These are phyloP conservation scores for Leucophenga maculata DNA, from an alignment of 2,888 invertebrate species.

Conservation along the genomic window DNA sequence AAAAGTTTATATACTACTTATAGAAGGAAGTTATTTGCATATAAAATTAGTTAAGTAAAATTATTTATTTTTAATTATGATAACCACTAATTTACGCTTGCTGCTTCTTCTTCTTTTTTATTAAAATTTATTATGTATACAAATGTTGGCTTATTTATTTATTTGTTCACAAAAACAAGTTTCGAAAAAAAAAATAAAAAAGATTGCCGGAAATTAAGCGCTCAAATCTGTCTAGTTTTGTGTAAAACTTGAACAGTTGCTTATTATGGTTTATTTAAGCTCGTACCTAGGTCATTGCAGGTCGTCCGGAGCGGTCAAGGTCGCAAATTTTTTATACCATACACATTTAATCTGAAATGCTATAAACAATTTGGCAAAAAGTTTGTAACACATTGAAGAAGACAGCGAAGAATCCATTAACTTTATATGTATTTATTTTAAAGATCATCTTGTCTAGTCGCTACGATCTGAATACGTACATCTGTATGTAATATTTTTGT, in stretches of 20 bases:
- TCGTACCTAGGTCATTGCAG: too few relatives aligned
- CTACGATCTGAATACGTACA: too few relatives aligned
- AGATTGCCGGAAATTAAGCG: constrained; percentile 16
- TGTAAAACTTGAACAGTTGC: constrained; percentile 27
- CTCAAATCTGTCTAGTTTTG: constrained; percentile 28
- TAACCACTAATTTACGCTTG: constrained; percentile 6
- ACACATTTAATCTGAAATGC: too few relatives aligned
- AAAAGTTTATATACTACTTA: too few relatives aligned
- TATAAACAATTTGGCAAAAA: too few relatives aligned
- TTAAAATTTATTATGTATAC: constrained; percentile 2
- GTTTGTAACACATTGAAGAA: too few relatives aligned
- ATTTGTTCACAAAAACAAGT: background rate
- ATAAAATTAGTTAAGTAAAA: constrained; percentile 28
- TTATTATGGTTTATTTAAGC: background rate
- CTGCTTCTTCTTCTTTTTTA: background rate
- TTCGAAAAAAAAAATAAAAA: background rate
- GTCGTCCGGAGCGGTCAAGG: constrained; percentile 2
- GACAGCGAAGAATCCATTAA: too few relatives aligned
- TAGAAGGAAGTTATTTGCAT: constrained; percentile 46
- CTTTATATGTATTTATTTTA: too few relatives aligned
- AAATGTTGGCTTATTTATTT: background rate
- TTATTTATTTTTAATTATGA: constrained; percentile 26
- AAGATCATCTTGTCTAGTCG: too few relatives aligned
- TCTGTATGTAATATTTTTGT: too few relatives aligned
- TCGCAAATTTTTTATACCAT: too few relatives aligned